Evolutionary conservation across 2,888 invertebrate genomes (phyloP), one percentile per base, ranked within the genome.

Genomic region (Lepidocyrtinus sp.): DNA sequence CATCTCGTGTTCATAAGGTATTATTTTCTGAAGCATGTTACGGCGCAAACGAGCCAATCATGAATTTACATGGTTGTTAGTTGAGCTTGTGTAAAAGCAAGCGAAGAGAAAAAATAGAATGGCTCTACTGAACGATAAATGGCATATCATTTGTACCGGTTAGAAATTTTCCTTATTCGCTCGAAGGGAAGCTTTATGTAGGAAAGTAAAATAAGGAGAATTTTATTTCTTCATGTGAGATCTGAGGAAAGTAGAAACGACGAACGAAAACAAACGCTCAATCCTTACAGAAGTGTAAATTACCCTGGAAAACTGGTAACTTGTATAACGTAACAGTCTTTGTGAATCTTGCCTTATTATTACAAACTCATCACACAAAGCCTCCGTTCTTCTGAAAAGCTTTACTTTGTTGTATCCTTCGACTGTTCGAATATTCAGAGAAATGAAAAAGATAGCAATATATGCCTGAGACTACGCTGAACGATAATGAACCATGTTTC

Each of bases 291-390:
- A 63, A 65, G 65, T 59, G 77, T 67, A 67, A 77, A 71, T 65
- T 65, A 77, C 64, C n/a, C 25, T 5, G 68, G 19, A 36, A 36
- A 36, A 68, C 59, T 69, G 63, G 65, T 59, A 36, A 27, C 67
- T 67, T 45, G 15, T 21, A 67, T 45, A 25, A 12, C 67, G 61
- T 64, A 69, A 45, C 55, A 45, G 68, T 62, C 71, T 71, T 71
- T 82, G 82, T 82, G 77, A 78, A 78, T 78, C 78, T 67, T 78
- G 82, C 75, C 68, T 22, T 67, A 78, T n/a, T n/a, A n/a, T 82
- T 72, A 82, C 72, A 74, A 74, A 74, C 82, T 75, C 78, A 82
- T 82, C 75, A 82, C 65, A 50, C 59, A 61, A 71, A 65, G 76
- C 64, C 70, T 63, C 75, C 69, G 69, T 36, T 62, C 68, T 63